Evolutionary conservation across 2,797 vertebrate genomes (phyloP).

Genomic region (Hozukius guyotensis): DNA sequence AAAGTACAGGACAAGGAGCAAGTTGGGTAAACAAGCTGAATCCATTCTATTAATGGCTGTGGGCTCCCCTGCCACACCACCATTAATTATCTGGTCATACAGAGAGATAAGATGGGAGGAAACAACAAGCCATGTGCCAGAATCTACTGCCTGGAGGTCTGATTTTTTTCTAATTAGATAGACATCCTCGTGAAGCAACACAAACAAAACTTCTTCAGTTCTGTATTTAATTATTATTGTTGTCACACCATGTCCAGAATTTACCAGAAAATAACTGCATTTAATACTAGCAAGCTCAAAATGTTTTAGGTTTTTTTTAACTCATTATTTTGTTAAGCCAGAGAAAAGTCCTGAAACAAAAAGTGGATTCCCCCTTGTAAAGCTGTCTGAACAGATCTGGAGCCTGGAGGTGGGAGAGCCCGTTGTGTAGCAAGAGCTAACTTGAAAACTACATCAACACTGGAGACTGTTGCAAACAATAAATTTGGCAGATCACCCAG

Average conservation of each 20-base stretch:
- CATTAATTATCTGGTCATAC: constrained; percentile 81
- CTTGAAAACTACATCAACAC: constrained; percentile 9
- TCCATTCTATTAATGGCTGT: constrained; percentile 74
- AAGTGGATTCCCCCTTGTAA: not conserved
- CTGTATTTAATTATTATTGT: constrained; percentile 9
- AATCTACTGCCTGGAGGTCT: constrained; percentile 51
- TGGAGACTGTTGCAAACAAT: not conserved
- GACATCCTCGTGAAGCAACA: constrained; percentile 48
- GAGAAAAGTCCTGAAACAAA: not conserved
- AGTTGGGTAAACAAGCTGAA: constrained; percentile 73
- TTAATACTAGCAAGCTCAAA: not conserved
- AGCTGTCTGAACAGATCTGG: not conserved
- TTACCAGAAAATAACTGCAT: not conserved
- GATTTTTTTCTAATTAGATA: constrained; percentile 71
- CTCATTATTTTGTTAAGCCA: not conserved
- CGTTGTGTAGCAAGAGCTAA: not conserved
- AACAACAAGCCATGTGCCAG: constrained; percentile 61
- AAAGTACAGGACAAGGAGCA: constrained; percentile 57
- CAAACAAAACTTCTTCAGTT: constrained; percentile 21
- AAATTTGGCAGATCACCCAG: not conserved
- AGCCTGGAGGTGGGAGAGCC: not conserved
- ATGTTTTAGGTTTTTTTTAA: not conserved
- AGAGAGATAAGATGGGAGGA: constrained; percentile 73
- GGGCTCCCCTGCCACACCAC: constrained; percentile 59
- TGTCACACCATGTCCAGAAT: constrained; percentile 5